Evolutionary conservation across 2,888 invertebrate species (phyloP), one percentile per base, ranked within the genome.

Genomic region (Eudasyphora cyanicolor): DNA sequence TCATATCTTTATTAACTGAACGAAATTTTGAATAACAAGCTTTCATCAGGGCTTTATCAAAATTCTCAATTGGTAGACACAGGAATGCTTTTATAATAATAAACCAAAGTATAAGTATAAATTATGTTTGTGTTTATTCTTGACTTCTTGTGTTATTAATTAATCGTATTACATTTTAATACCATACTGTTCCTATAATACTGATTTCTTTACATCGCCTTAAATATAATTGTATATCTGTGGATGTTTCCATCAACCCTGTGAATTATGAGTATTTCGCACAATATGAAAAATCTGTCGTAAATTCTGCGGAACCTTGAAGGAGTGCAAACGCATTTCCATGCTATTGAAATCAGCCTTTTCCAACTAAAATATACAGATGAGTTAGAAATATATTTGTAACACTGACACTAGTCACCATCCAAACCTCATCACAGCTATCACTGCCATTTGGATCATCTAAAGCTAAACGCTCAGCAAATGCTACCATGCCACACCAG

Each of bases 401-500:
- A 51, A n/a, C 17, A 32, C 12, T 19, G 21, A 4, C n/a, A 49
- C n/a, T 38, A 4, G 14, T 24, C 14, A 2, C 35, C 17, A n/a
- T 7, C 17, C 12, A 42, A 91, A 95, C 94, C 91, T 95, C 95
- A 88, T 95, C 94, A 81, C 95, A 95, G 0, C 96, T 95, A 92
- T 97, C 96, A 1, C 94, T 94, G 42, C 85, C 86, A 0, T 6
- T 93, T 88, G 24, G 94, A 84, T 89, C 87, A 3, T 88, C 86
- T 42, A 91, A 79, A 1, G 90, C 89, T 71, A 91, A 92, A 73
- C 97, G 93, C 90, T 97, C 97, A 85, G 95, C 95, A 75, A 96
- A 93, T 0, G 96, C 96, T 85, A 96, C 95, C 45, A 97, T 91
- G 0, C 97, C 96, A 88, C 96, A 96, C 95, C 96, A 97, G 0